These are phyloP conservation scores for Sebastes schlegelii DNA, from an alignment of 2,113 vertebrate genomes.

Conservation along the genomic window DNA sequence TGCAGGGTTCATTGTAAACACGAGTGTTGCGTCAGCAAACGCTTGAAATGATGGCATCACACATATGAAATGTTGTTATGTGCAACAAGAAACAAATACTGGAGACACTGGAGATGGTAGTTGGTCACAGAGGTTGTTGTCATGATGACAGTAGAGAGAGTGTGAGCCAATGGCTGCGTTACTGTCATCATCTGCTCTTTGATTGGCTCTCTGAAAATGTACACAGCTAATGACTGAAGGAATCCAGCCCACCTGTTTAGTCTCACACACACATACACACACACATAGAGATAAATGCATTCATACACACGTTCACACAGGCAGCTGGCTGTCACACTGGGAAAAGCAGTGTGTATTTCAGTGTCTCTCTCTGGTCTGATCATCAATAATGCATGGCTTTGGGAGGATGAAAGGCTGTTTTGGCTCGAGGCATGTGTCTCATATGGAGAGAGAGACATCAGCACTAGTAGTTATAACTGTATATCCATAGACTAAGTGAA, in stretches of 20 bases:
- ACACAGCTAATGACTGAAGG: conserved; percentile 63
- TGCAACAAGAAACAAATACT: conserved; percentile 46
- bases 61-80: conserved; percentile 68
- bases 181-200: conserved; percentile 61
- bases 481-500: conserved; percentile 63
- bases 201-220: conserved; percentile 71
- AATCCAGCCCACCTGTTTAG: conserved; percentile 69
- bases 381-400: conserved; percentile 82
- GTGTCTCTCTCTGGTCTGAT: conserved; percentile 75
- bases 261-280: conserved; percentile 18
- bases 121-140: conserved; percentile 68
- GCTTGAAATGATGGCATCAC: conserved; percentile 76
- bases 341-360: conserved; percentile 72
- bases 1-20: conserved; percentile 74
- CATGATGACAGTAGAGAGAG: conserved; percentile 49
- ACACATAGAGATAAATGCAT: conserved; percentile 17
- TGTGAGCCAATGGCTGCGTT: conserved; percentile 67
- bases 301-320: conserved; percentile 32
- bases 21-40: conserved; percentile 74
- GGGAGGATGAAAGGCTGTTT: conserved; percentile 83
- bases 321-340: conserved; percentile 61
- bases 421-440: conserved; percentile 79
- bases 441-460: conserved; percentile 77
- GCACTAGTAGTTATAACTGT: conserved; percentile 63
- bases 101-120: conserved; percentile 54